These are phyloP conservation scores for Megalops cyprinoides DNA, from an alignment of 2,797 vertebrate genomes.

Conservation along the genomic window DNA sequence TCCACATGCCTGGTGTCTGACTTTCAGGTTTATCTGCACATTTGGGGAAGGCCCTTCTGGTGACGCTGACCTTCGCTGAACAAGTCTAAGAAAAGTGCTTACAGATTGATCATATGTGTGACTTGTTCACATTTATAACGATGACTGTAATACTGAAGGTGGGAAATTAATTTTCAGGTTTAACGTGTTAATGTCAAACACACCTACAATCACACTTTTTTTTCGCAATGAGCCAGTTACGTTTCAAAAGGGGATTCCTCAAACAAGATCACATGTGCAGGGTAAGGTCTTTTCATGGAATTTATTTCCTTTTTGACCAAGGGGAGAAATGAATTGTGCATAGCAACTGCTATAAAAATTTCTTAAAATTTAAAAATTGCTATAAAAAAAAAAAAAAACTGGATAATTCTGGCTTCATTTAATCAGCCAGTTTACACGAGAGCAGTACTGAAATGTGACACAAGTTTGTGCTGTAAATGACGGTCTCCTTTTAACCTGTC, in stretches of 20 bases:
- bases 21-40: neutral
- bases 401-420: too few relatives aligned
- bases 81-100: neutral
- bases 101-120: neutral
- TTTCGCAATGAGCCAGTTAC: neutral
- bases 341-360: neutral
- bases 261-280: neutral
- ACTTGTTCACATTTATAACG: constrained; percentile 7
- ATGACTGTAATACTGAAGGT: neutral
- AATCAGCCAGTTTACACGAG: neutral
- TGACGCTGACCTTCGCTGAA: neutral
- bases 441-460: neutral
- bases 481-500: neutral
- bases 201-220: too few relatives aligned
- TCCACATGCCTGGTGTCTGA: neutral
- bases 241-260: neutral
- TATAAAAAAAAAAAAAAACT: too few relatives aligned
- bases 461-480: neutral
- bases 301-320: neutral
- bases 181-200: too few relatives aligned
- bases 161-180: too few relatives aligned
- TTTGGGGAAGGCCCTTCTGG: neutral
- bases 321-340: neutral
- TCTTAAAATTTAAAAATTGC: neutral
- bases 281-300: neutral